Conservation (phyloP, 2,113 vertebrate species). For the Proterorhinus semilunaris region DNA sequence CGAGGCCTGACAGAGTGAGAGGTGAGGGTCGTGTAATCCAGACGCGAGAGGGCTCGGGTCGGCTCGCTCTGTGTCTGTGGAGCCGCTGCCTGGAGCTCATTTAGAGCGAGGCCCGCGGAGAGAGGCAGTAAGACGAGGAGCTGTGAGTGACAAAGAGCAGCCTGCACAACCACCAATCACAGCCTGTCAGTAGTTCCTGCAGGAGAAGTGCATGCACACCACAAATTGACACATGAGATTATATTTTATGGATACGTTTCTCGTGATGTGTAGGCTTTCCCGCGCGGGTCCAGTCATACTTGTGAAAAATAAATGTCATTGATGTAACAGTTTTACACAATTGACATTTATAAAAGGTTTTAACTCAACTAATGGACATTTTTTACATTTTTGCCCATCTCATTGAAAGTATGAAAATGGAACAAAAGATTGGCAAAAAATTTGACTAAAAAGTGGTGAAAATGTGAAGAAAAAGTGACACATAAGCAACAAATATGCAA, state of each 20-base stretch:
- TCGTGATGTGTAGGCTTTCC: background rate
- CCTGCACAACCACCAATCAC: constrained; percentile 23
- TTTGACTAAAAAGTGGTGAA: no score
- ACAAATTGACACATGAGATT: constrained; percentile 1
- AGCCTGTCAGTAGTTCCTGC: constrained; percentile 3
- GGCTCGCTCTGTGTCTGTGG: constrained; percentile 43
- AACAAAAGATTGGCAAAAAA: no score
- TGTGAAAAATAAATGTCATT: no score
- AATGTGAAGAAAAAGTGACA: no score
- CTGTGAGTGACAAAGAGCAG: constrained; percentile 71
- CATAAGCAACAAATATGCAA: no score
- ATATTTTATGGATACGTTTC: constrained; percentile 2
- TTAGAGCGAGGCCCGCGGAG: constrained; percentile 54
- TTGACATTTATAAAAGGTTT: no score
- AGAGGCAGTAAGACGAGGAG: constrained; percentile 66
- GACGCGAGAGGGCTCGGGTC: constrained; percentile 54
- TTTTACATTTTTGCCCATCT: no score
- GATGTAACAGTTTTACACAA: no score
- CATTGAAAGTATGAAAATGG: no score
- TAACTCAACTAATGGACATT: no score
- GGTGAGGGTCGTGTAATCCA: constrained; percentile 68
- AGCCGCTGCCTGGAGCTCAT: constrained; percentile 65
- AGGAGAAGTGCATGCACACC: constrained; percentile 4
- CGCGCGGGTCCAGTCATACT: no score
- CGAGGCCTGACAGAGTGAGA: constrained; percentile 56